A percentile compares a stretch with the other conserved stretches of the same genome.
phyloP scores from a whole-genome alignment of 2,797 vertebrate species.

The Mallotus villosus region DNA sequence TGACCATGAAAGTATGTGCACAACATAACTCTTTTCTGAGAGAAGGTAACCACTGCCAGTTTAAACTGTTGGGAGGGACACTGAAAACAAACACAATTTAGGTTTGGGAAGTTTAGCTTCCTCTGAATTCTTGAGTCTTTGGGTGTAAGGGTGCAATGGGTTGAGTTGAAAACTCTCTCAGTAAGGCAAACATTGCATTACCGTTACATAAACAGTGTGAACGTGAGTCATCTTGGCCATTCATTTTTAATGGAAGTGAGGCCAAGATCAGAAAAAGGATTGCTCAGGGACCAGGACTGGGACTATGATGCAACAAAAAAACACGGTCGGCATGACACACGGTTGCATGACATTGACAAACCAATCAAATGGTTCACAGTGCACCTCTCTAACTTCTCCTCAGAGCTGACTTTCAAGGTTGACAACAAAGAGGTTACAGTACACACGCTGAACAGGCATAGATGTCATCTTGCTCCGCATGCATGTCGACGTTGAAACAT shows the following conservation, averaged over 20 bases:
- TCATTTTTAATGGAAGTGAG: constrained; percentile 54
- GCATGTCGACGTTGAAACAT: not conserved
- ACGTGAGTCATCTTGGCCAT: constrained; percentile 52
- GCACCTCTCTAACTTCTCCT: no score
- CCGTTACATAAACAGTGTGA: constrained; percentile 52
- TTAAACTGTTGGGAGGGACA: not conserved
- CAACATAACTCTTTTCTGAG: not conserved
- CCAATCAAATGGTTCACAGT: not conserved
- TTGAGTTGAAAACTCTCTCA: constrained; percentile 33
- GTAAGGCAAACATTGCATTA: constrained; percentile 46
- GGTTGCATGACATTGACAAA: constrained; percentile 25
- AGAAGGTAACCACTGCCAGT: not conserved
- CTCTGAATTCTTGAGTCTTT: constrained; percentile 19
- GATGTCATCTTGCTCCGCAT: not conserved
- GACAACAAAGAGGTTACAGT: no score
- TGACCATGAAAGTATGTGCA: not conserved
- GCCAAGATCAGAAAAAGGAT: constrained; percentile 29
- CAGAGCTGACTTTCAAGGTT: no score
- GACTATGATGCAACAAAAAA: constrained; percentile 47
- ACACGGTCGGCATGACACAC: constrained; percentile 32
- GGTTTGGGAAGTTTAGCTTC: constrained; percentile 34
- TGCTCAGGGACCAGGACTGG: constrained; percentile 30
- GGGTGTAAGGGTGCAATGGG: constrained; percentile 2
- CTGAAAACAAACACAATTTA: constrained; percentile 31
- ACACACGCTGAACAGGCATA: not conserved